Evolutionary conservation across 1,140 invertebrate genomes (phyloP).

Genomic region (Heterodera carotae): DNA sequence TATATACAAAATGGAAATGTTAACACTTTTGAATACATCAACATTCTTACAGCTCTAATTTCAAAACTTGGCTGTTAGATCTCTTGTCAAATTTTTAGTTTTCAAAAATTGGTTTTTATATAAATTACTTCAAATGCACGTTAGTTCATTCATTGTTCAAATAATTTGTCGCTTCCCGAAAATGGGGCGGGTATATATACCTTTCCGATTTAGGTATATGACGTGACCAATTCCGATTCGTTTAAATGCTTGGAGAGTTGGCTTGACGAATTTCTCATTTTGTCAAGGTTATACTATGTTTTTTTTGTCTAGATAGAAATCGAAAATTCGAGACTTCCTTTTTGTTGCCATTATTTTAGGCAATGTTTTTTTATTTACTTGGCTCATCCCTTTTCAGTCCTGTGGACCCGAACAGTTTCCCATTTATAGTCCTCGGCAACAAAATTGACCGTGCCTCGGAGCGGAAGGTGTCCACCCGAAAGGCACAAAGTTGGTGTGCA

Average conservation of each 20-base stretch:
- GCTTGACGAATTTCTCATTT: constrained; percentile 97
- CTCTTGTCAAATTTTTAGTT: no score
- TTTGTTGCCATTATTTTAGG: no score
- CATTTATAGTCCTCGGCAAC: constrained; percentile 97
- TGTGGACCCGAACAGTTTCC: constrained; percentile 95
- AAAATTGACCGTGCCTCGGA: constrained; percentile 92
- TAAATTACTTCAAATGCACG: no score
- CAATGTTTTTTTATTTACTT: not conserved
- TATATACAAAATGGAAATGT: no score
- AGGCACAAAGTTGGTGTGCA: constrained; percentile 96
- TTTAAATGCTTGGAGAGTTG: constrained; percentile 98
- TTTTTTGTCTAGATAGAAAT: no score
- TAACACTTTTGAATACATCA: no score
- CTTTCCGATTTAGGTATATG: constrained; percentile 75
- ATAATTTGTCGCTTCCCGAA: no score
- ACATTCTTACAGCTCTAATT: no score
- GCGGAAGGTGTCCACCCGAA: constrained; percentile 86
- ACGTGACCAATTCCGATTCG: constrained; percentile 92
- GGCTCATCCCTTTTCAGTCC: constrained; percentile 77
- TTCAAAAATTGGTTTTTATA: no score
- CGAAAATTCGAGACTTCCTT: not conserved
- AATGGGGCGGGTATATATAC: no score
- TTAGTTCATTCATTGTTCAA: no score
- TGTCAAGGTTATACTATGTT: constrained; percentile 72
- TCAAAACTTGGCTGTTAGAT: no score